Percentiles rank a stretch among this genome's conserved stretches.
Evolutionary conservation across 2,888 invertebrate genomes (phyloP).

Genomic region (Odiellus spinosus): DNA sequence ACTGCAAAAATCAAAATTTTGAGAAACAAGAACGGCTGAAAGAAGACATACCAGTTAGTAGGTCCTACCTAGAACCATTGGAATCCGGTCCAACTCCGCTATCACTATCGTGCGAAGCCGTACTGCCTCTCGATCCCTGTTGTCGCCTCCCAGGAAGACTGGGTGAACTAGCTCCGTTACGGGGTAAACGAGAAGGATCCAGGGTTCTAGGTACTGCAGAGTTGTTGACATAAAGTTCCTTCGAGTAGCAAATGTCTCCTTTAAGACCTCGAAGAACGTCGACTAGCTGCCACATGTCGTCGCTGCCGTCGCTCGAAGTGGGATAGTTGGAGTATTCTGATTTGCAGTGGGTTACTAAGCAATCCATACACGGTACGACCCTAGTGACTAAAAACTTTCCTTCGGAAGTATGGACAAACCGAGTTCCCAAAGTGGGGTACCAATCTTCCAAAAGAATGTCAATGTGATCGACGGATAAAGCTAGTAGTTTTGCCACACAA

Average conservation of each 20-base stretch:
- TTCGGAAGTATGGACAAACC: slow-evolving; percentile 94
- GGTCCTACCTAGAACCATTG: slow-evolving; percentile 42
- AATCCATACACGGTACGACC: slow-evolving; percentile 78
- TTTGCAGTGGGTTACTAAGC: slow-evolving; percentile 38
- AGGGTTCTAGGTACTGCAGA: not conserved
- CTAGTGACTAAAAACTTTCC: slow-evolving; percentile 87
- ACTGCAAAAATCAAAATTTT: slow-evolving; percentile 27
- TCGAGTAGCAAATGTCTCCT: slow-evolving; percentile 12
- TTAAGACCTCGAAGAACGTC: slow-evolving; percentile 8
- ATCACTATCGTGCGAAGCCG: slow-evolving; percentile 54
- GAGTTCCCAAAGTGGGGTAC: slow-evolving; percentile 89
- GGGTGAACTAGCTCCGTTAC: not conserved
- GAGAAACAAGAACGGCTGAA: not conserved
- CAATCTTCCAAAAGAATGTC: slow-evolving; percentile 93
- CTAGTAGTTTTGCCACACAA: slow-evolving; percentile 61
- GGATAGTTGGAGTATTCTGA: slow-evolving; percentile 23
- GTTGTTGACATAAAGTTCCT: slow-evolving; percentile 6
- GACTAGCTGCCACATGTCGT: slow-evolving; percentile 17
- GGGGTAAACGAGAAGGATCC: slow-evolving; percentile 2
- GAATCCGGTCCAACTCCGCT: slow-evolving; percentile 75
- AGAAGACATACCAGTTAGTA: not conserved
- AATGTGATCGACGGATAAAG: slow-evolving; percentile 82
- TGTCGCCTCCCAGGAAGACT: slow-evolving; percentile 17
- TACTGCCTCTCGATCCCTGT: slow-evolving; percentile 22
- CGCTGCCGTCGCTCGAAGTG: slow-evolving; percentile 25